A percentile compares a stretch with the other conserved stretches of the same genome.
Evolutionary conservation across 2,888 invertebrate species (phyloP).

Genomic region (Halictus quadricinctus): DNA sequence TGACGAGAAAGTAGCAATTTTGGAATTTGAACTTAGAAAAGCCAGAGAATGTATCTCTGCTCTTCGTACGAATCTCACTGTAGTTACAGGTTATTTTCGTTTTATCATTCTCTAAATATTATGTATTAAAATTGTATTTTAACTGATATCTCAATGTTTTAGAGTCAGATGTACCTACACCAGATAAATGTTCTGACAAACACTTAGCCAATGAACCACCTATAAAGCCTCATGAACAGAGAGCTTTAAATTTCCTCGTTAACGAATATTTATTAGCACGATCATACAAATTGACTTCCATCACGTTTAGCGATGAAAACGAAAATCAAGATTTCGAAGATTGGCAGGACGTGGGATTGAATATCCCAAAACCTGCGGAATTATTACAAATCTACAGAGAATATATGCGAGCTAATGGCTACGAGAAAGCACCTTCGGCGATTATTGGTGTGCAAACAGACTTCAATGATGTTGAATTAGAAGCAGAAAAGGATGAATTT

Average conservation of each 20-base stretch:
- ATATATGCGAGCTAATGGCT: slow-evolving; percentile 81
- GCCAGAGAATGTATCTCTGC: slow-evolving; percentile 93
- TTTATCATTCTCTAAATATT: background rate
- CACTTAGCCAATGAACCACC: slow-evolving; percentile 79
- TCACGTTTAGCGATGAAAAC: slow-evolving; percentile 96
- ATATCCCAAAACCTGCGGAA: slow-evolving; percentile 91
- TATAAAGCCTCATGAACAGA: slow-evolving; percentile 91
- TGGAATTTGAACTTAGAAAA: slow-evolving; percentile 94
- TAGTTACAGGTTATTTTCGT: slow-evolving; percentile 85
- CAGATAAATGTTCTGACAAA: slow-evolving; percentile 82
- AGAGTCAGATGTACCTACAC: slow-evolving; percentile 84
- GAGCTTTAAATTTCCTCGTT: slow-evolving; percentile 92
- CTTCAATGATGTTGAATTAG: slow-evolving; percentile 46
- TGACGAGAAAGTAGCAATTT: slow-evolving; percentile 91
- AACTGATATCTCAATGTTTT: slow-evolving; percentile 57
- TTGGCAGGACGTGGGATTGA: slow-evolving; percentile 95
- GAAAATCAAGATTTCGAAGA: slow-evolving; percentile 96
- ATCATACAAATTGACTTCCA: slow-evolving; percentile 93
- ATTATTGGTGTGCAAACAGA: slow-evolving; percentile 79
- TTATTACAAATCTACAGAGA: slow-evolving; percentile 88
- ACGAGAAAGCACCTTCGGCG: slow-evolving; percentile 83
- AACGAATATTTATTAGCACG: slow-evolving; percentile 92
- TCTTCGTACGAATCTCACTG: slow-evolving; percentile 91
- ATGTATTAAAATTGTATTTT: background rate
- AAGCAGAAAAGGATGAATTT: slow-evolving; percentile 67